Conservation (phyloP, 2,888 invertebrate genomes). For the Scelioninae gen. 2 region DNA sequence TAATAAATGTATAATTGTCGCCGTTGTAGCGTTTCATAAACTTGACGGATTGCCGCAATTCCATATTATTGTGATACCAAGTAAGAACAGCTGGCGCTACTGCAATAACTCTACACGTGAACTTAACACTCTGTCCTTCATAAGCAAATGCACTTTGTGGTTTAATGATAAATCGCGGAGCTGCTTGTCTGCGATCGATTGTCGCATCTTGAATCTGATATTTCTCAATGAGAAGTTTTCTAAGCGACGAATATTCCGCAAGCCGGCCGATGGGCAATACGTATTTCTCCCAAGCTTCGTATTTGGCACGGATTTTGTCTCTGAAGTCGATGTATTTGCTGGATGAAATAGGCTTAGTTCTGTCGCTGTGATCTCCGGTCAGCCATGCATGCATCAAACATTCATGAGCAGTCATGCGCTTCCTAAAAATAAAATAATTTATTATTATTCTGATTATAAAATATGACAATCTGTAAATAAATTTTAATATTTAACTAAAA, state of each 20-base stretch:
- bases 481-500: no score
- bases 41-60: constrained; percentile 97
- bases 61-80: constrained; percentile 96
- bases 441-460: no score
- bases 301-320: constrained; percentile 89
- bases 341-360: constrained; percentile 87
- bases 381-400: constrained; percentile 97
- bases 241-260: constrained; percentile 96
- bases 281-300: constrained; percentile 88
- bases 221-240: constrained; percentile 96
- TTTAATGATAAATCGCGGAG: constrained; percentile 97
- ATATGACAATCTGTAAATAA: neutral
- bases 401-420: constrained; percentile 98
- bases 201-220: constrained; percentile 97
- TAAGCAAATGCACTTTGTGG: constrained; percentile 97
- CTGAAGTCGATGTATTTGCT: constrained; percentile 91
- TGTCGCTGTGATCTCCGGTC: constrained; percentile 87
- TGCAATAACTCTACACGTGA: constrained; percentile 97
- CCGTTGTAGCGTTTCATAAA: constrained; percentile 98
- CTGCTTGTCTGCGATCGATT: constrained; percentile 98
- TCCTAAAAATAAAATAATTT: constrained; percentile 77
- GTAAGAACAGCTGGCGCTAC: constrained; percentile 95
- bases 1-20: constrained; percentile 97
- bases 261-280: constrained; percentile 96
- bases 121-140: constrained; percentile 97